phyloP scores from a whole-genome alignment of 2,797 vertebrate species.

The Meriones psammophilus region DNA sequence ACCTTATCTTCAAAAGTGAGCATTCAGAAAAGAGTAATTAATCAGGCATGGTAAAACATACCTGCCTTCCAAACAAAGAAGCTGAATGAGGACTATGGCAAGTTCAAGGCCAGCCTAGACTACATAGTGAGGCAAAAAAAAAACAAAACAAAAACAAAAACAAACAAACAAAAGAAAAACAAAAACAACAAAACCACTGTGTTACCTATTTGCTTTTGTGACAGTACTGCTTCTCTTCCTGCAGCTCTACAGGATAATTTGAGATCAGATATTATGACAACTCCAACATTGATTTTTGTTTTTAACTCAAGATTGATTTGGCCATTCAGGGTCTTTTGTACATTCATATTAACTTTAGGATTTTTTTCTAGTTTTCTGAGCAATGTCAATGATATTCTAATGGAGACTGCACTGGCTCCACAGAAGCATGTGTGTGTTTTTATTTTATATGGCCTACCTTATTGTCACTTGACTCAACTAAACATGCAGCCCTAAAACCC shows the following conservation, averaged over 20 bases:
- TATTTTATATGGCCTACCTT: too few relatives aligned
- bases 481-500: too few relatives aligned
- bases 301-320: neutral
- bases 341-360: neutral
- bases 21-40: slow-evolving; percentile 33
- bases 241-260: neutral
- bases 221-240: neutral
- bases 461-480: too few relatives aligned
- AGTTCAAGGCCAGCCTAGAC: neutral
- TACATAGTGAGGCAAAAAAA: neutral
- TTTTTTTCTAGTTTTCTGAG: neutral
- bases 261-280: neutral
- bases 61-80: neutral
- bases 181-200: neutral
- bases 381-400: neutral
- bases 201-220: neutral
- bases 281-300: neutral
- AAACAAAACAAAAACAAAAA: too few relatives aligned
- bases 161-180: too few relatives aligned
- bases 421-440: neutral
- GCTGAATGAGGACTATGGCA: neutral
- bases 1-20: slow-evolving; percentile 41
- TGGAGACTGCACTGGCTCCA: neutral
- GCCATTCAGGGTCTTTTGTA: neutral
- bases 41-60: neutral